These are phyloP conservation scores for Lasioglossum figueresi DNA, from an alignment of 2,888 invertebrate species.

Conservation along the genomic window DNA sequence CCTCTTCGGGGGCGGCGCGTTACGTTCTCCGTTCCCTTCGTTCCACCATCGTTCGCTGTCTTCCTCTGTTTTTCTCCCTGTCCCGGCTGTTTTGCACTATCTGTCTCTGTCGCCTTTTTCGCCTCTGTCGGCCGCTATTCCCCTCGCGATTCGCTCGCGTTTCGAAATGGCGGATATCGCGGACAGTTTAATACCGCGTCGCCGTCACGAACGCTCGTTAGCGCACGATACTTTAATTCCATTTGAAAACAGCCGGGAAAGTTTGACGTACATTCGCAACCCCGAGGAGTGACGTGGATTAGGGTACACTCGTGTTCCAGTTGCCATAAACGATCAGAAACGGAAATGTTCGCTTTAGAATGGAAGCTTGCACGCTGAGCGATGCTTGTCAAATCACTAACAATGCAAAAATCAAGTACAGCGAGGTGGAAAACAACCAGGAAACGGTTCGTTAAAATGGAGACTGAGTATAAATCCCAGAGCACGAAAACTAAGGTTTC, in stretches of 20 bases:
- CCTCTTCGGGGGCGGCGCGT: slow-evolving; percentile 2
- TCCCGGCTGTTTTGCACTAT: slow-evolving; percentile 1
- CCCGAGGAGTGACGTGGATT: not conserved
- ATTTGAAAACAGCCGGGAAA: slow-evolving; percentile 52
- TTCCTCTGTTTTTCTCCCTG: slow-evolving; percentile 32
- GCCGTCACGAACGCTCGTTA: slow-evolving; percentile 74
- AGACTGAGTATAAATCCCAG: too few relatives aligned
- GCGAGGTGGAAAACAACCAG: not conserved
- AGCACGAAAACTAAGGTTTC: not conserved
- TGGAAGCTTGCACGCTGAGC: not conserved
- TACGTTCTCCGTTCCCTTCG: slow-evolving; percentile 71
- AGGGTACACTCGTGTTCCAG: not conserved
- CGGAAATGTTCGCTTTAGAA: not conserved
- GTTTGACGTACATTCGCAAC: not conserved
- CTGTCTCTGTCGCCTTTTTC: slow-evolving; percentile 50
- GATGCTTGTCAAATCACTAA: too few relatives aligned
- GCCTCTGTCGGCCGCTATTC: slow-evolving; percentile 35
- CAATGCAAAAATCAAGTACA: not conserved
- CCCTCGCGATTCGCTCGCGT: slow-evolving; percentile 55
- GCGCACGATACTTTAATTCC: slow-evolving; percentile 66
- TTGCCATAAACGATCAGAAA: not conserved
- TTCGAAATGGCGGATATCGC: slow-evolving; percentile 81
- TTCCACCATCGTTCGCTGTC: slow-evolving; percentile 50
- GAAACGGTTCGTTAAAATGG: not conserved
- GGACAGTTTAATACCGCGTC: slow-evolving; percentile 80